Conservation (phyloP, 2,113 vertebrate genomes). For the Petrocephalus microphthalmus region DNA sequence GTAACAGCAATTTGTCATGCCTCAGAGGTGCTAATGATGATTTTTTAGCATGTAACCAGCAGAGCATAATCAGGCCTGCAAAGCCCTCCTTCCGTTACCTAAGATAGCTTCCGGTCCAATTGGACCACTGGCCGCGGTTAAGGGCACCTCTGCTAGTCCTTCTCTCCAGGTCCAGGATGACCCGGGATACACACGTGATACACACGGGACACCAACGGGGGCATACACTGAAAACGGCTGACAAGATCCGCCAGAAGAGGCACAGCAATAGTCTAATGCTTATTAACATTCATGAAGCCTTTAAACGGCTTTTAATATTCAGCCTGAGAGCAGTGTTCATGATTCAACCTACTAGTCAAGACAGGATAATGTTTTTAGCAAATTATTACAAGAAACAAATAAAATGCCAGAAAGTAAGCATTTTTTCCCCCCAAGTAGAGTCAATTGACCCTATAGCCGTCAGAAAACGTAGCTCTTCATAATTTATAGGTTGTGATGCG, state of each 20-base stretch:
- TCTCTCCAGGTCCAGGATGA: not conserved
- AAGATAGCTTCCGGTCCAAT: not conserved
- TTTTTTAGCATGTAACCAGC: not conserved
- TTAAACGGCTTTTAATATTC: not conserved
- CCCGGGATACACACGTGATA: not conserved
- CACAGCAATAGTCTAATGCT: not conserved
- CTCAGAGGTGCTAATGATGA: not conserved
- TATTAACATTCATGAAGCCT: not conserved
- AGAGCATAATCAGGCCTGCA: not conserved
- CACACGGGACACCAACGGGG: not conserved
- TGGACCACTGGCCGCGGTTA: not conserved
- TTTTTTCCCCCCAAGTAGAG: not conserved
- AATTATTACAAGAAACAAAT: not conserved
- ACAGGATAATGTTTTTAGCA: constrained; percentile 3
- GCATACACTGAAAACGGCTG: not conserved
- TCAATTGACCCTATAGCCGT: not conserved
- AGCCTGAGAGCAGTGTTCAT: not conserved
- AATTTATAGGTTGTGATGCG: not conserved
- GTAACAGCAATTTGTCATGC: not conserved
- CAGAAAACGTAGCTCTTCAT: not conserved
- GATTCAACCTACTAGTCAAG: constrained; percentile 1
- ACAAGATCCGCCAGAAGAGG: not conserved
- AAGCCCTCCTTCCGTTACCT: not conserved
- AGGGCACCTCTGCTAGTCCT: not conserved
- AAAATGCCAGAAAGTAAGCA: not conserved